Evolutionary conservation across 2,113 vertebrate genomes (phyloP).

Genomic region (Chroicocephalus ridibundus): DNA sequence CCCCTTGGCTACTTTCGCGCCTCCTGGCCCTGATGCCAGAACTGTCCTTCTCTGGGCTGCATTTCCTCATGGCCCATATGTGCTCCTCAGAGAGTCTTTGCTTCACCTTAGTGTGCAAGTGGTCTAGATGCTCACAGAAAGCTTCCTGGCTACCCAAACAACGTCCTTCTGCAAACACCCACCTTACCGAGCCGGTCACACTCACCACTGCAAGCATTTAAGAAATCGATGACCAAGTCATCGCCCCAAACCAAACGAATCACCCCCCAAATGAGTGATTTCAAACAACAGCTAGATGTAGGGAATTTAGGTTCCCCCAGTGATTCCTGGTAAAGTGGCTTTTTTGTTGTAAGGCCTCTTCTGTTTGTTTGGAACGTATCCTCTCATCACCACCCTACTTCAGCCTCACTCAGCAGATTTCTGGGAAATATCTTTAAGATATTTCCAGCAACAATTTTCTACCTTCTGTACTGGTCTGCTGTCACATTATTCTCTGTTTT

Average conservation of each 20-base stretch:
- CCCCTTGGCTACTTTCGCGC: background rate
- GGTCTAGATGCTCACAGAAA: background rate
- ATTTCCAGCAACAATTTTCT: background rate
- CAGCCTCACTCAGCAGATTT: background rate
- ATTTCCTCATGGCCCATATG: rapidly evolving
- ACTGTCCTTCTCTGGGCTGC: background rate
- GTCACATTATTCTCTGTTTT: background rate
- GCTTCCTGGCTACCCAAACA: background rate
- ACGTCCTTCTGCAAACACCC: background rate
- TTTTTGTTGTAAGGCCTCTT: background rate
- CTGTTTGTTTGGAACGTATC: background rate
- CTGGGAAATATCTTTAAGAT: background rate
- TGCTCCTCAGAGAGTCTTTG: background rate
- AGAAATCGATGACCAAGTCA: background rate
- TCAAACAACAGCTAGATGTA: background rate
- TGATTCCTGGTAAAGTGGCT: background rate
- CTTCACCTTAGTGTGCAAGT: background rate
- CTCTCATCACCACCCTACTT: background rate
- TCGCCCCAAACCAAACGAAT: rapidly evolving
- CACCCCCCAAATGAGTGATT: background rate
- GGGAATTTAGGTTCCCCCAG: background rate
- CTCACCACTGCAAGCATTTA: background rate
- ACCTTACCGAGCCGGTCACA: background rate
- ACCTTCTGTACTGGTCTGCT: background rate
- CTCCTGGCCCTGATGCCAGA: background rate